Evolutionary conservation across 2,888 invertebrate genomes (phyloP), one percentile per base, ranked within the genome.

Genomic region (Eumacrocentrus americanus): DNA sequence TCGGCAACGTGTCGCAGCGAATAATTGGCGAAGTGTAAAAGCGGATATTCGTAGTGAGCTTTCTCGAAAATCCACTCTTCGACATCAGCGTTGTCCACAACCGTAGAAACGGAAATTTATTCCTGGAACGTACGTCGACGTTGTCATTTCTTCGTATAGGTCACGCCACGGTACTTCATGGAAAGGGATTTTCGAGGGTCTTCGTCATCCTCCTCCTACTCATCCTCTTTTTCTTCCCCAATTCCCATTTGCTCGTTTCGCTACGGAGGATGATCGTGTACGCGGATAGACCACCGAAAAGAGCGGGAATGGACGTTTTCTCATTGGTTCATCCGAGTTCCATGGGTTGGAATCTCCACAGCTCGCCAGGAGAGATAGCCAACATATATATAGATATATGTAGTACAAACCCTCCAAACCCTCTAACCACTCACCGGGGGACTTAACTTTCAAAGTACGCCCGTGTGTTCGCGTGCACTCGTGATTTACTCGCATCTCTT

Each of bases 401-500:
- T 7, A 23, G 38, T 52, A 20, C n/a, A 52, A 54, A 54, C 12
- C 40, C 14, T 29, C 29, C 50, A 50, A 47, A 25, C 54, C 44
- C 9, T n/a, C 52, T 53, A 54, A 37, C 53, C 53, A 50, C 51
- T 56, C 58, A 48, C 57, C 38, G 29, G 55, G 42, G 53, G 59
- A 68, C 69, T 71, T 66, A 71, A 69, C 70, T 71, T 69, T 29
- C 48, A 58, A 57, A 61, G 58, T 61, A 61, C 40, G 44, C 9
- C 48, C 54, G 34, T 47, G 25, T 72, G 71, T 73, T 71, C 71
- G 69, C 67, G 65, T 71, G 69, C 70, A 70, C 62, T 62, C 60
- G 71, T 75, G 75, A 77, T 76, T 77, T 75, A 75, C 72, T 71
- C 64, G 64, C 68, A 64, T 62, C 67, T 63, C 65, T 42, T 16